A percentile compares a stretch with the other conserved stretches of the same genome.
Conservation (phyloP, 2,888 invertebrate species). For the Arrhopalites spinosus region DNA sequence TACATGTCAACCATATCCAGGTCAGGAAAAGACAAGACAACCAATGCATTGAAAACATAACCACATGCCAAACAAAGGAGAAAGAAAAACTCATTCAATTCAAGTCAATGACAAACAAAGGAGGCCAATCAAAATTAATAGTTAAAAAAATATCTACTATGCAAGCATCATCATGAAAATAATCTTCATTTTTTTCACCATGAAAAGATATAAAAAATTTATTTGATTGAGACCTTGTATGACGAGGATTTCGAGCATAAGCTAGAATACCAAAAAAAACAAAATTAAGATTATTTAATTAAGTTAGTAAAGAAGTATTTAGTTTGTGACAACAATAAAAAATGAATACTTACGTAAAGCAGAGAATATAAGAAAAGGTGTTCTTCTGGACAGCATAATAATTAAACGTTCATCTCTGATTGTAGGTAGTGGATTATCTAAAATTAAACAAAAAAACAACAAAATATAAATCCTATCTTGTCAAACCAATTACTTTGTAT, state of each 20-base stretch:
- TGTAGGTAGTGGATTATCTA: constrained; percentile 63
- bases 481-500: no score
- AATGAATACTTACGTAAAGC: no score
- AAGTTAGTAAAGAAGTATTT: no score
- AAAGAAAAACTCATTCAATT: neutral
- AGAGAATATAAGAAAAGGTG: constrained; percentile 85
- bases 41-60: neutral
- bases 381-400: constrained; percentile 72
- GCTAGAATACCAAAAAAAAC: no score
- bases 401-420: constrained; percentile 81
- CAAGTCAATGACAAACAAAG: neutral
- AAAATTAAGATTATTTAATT: no score
- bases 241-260: constrained; percentile 62
- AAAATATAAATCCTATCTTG: no score
- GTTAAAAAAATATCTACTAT: neutral
- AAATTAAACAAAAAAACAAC: no score
- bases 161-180: neutral
- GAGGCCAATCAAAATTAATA: neutral
- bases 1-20: no score
- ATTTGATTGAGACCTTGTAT: constrained; percentile 26
- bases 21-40: neutral
- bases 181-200: constrained; percentile 5
- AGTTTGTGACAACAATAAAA: no score
- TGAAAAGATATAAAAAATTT: neutral
- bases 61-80: neutral